Base-by-base conservation (phyloP, 2,888 invertebrate species). In the Linhomoeus sp. region DNA sequence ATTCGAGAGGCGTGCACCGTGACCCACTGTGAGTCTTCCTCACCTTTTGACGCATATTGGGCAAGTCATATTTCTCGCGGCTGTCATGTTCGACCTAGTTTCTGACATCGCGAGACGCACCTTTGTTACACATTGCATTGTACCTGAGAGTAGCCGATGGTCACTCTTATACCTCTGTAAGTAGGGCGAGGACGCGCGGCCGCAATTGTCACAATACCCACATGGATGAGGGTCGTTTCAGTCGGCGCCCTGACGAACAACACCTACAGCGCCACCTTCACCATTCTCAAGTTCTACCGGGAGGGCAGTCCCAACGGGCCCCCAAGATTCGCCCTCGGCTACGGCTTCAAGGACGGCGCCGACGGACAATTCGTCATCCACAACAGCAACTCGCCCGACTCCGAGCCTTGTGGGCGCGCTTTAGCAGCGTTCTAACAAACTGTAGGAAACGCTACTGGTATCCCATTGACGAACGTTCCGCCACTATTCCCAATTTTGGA, bases 1-100 rank as follows among this genome's bases (percentile, higher is more conserved):
- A 65, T 64, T 47, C 56, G 62, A 19, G 64, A 64, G 49, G 64
- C 64, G 19, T 64, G 64, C 55, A 60, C 64, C 49, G 63, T 64
- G 14, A 56, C 63, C 40, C 64, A 64, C 50, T 64, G 62, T 62
- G 35, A 52, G 58, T 52, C 45, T 42, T n/a, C 5, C 9, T 7
- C 38, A 38, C 7, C 7, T 12, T 38, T 38, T 38, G n/a, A 19
- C 7, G 38, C 7, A 19, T 33, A 38, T n/a, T n/a, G n/a, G n/a
- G n/a, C n/a, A n/a, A n/a, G n/a, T n/a, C n/a, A n/a, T n/a, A n/a
- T n/a, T n/a, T n/a, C n/a, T n/a, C n/a, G n/a, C n/a, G n/a, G n/a
- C n/a, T n/a, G n/a, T n/a, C n/a, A n/a, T n/a, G n/a, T n/a, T n/a
- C n/a, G n/a, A n/a, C n/a, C n/a, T n/a, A n/a, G n/a, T n/a, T n/a